Base-by-base conservation (phyloP, 64 coral and sea anemone species). In the Exaiptasia diaphana region DNA sequence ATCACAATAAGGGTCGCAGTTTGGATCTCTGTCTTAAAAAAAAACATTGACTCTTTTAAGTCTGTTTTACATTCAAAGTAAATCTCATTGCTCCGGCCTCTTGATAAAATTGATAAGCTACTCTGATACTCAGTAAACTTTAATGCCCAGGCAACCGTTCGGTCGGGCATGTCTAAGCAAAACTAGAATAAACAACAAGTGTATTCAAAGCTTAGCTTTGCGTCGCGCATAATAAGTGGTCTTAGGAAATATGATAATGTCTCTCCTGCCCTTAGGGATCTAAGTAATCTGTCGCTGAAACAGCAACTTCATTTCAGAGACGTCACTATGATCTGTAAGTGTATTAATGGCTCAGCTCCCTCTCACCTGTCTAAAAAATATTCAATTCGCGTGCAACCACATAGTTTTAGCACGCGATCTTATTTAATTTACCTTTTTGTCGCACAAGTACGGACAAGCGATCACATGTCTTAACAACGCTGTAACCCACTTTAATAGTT, bases 201-300 rank as follows among this genome's bases (percentile, higher is more conserved):
- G 17, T 23, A 56, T 56, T 42, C 77, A 80, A 29, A 80, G 46
- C 57, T 80, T 80, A 80, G 46, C 57, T 80, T 80, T 62, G 76
- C 57, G 10, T 53, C 56, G 22, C 77, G 57, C 7, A 44, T 63
- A 15, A 25, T 65, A 18, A 80, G 21, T 62, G 54, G 38, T 11
- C 24, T 32, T 26, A 80, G 28, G 29, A 64, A 80, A 62, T 80
- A 62, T 68, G 78, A 81, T 13, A 58, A 81, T 34, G 59, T 81
- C 28, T 29, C 78, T 33, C 61, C 60, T 26, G 38, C 20, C 13
- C 60, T 68, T 9, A 43, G 30, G 7, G 78, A 63, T 4, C 61
- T 81, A 7, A 25, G 60, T 49, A 50, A 61, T 58, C 78, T 43
- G 30, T 67, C 78, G 48, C 0, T 81, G 35, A 23, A 80, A 14